Base-by-base conservation (phyloP, 2,888 invertebrate species). In the Syrphus vitripennis region DNA sequence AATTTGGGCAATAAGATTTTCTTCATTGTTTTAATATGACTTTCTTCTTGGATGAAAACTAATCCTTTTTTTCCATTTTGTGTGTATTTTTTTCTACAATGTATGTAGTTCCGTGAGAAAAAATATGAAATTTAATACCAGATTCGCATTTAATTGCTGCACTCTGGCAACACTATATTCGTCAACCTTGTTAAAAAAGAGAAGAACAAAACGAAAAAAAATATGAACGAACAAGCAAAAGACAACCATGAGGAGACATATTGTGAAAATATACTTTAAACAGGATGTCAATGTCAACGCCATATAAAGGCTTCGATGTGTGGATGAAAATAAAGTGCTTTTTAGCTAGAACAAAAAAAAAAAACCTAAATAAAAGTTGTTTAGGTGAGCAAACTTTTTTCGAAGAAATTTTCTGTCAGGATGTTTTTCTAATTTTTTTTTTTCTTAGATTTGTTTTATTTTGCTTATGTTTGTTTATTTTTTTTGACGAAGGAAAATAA, bases 231-330 rank as follows among this genome's bases (percentile, higher is more conserved):
- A 50, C 31, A 21, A 65, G 21, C 19, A 45, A 61, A 50, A 65
- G 71, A 69, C 53, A 65, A 53, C 65, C 45, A 67, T 67, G 59
- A 74, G 31, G 45, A 67, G 78, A 78, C 83, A 83, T 78, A 78
- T 83, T 83, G 83, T 55, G 74, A 45, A 83, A 74, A 69, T 61
- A 67, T 59, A 61, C 82, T 72, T 69, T 45, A 67, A 53, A 24
- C 63, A 74, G 70, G 70, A 75, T 50, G 70, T 72, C 74, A 70
- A 31, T 59, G 34, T 65, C 71, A 72, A 69, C 50, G 67, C 53
- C 57, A 61, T 61, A 34, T 55, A 26, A n/a, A 37, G 19, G 14
- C 53, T 74, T 63, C 40, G 59, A 42, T 79, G 78, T 77, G 70
- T 67, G 71, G 63, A 65, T 65, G 63, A 67, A 48, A 48, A 50